Evolutionary conservation across 2,888 invertebrate genomes (phyloP).

Genomic region (Sarcophaga caerulescens): DNA sequence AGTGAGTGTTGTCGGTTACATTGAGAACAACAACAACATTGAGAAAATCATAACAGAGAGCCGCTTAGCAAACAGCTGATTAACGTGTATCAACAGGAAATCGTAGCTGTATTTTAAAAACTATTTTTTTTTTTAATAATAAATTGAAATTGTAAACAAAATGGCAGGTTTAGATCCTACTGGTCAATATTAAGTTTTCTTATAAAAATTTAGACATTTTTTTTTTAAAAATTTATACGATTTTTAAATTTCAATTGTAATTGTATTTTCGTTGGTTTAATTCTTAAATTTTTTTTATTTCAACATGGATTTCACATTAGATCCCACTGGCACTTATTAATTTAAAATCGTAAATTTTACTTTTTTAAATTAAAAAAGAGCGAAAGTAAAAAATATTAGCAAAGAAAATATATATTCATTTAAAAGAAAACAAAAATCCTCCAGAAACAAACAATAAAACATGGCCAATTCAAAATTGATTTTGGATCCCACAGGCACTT

Average conservation of each 20-base stretch:
- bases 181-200: constrained; percentile 77
- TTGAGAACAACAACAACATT: constrained; percentile 38
- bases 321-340: constrained; percentile 80
- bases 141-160: constrained; percentile 52
- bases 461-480: constrained; percentile 71
- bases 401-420: not conserved
- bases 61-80: constrained; percentile 56
- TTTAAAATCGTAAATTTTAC: not conserved
- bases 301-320: constrained; percentile 78
- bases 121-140: not conserved
- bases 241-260: not conserved
- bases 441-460: constrained; percentile 44
- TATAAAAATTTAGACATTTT: no score
- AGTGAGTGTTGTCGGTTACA: constrained; percentile 2
- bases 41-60: constrained; percentile 62
- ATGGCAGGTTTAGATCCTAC: constrained; percentile 80
- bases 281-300: not conserved
- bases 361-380: constrained; percentile 10
- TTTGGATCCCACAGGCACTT: constrained; percentile 80
- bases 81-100: constrained; percentile 35
- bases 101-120: not conserved
- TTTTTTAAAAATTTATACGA: not conserved
- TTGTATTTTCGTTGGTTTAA: not conserved
- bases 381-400: constrained; percentile 24
- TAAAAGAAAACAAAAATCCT: constrained; percentile 7